phyloP scores from a whole-genome alignment of 2,113 vertebrate species.

The Gopherus flavomarginatus region DNA sequence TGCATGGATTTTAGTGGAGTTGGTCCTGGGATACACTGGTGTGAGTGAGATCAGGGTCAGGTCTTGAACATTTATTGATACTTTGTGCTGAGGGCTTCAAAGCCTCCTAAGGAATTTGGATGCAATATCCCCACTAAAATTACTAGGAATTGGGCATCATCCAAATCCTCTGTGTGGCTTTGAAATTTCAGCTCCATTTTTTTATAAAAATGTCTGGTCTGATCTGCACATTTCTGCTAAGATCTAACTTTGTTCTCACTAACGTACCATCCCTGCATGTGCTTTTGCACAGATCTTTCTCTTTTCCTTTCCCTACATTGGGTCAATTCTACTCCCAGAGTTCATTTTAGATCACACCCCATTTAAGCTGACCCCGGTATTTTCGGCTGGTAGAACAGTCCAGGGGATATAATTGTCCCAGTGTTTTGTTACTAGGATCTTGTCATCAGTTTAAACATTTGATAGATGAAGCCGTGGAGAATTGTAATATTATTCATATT shows the following conservation, averaged over 20 bases:
- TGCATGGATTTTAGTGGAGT: neutral
- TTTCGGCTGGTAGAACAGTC: constrained; percentile 13
- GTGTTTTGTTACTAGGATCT: neutral
- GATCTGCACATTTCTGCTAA: neutral
- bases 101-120: neutral
- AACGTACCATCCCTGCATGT: neutral
- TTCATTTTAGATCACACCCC: constrained; percentile 15
- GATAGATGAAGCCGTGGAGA: constrained; percentile 48
- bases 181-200: constrained; percentile 29
- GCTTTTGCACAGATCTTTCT: neutral
- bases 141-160: constrained; percentile 41
- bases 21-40: neutral
- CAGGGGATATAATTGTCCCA: neutral
- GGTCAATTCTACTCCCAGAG: neutral
- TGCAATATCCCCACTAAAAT: constrained; percentile 45
- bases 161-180: constrained; percentile 13
- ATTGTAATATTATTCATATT: constrained; percentile 11
- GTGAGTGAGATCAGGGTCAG: neutral
- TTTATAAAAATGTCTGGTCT: constrained; percentile 1
- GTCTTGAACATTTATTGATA: constrained; percentile 11
- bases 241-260: constrained; percentile 25
- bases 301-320: neutral
- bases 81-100: constrained; percentile 37
- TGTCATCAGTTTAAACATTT: constrained; percentile 36
- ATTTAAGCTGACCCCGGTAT: constrained; percentile 11